Percentiles rank a stretch among this genome's conserved stretches.
phyloP scores from a whole-genome alignment of 2,888 invertebrate genomes.

The Hirtodrosophila alboralis region DNA sequence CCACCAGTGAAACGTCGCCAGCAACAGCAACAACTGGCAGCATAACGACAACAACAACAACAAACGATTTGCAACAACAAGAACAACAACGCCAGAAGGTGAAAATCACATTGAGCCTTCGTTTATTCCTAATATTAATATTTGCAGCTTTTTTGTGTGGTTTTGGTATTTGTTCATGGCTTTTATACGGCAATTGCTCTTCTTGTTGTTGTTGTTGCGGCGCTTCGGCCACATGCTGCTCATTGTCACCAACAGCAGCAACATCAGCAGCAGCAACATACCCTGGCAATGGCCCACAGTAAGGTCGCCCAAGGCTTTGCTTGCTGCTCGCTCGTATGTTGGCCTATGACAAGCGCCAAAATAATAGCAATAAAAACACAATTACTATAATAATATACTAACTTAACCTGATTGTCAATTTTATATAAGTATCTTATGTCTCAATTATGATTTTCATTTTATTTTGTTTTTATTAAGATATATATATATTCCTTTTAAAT shows the following conservation, averaged over 20 bases:
- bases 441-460: conserved; percentile 25
- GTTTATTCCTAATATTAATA: conserved; percentile 82
- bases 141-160: conserved; percentile 84
- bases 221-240: conserved; percentile 39
- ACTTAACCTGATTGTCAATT: conserved; percentile 40
- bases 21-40: conserved; percentile 56
- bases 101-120: conserved; percentile 84
- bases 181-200: conserved; percentile 77
- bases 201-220: conserved; percentile 66
- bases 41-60: conserved; percentile 66
- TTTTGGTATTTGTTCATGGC: conserved; percentile 84
- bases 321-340: conserved; percentile 17
- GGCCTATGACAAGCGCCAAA: conserved; percentile 26
- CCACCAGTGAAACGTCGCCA: conserved; percentile 55
- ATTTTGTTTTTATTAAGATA: conserved; percentile 28
- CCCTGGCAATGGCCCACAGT: conserved; percentile 51
- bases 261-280: conserved; percentile 31
- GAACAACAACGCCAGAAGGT: conserved; percentile 82
- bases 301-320: conserved; percentile 33
- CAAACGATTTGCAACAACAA: conserved; percentile 60
- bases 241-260: conserved; percentile 36
- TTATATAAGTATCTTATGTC: conserved; percentile 13
- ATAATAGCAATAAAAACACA: conserved; percentile 35
- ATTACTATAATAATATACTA: conserved; percentile 43
- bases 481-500: conserved; percentile 36